Conservation (phyloP, 2,888 invertebrate genomes). For the Drosophila algonquin region DNA sequence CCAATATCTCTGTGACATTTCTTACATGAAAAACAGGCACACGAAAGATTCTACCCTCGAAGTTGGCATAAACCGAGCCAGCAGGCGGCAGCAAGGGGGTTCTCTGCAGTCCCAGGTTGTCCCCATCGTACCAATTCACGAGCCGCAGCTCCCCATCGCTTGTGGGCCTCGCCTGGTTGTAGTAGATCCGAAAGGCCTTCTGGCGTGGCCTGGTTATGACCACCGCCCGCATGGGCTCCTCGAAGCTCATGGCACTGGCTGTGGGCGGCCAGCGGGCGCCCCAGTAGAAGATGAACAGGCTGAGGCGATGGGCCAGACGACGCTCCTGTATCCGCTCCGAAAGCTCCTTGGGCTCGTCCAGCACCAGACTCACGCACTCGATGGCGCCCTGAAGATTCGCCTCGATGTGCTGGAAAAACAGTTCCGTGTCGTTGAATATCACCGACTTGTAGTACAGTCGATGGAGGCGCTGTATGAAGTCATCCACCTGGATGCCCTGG, state of each 20-base stretch:
- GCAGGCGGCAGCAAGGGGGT: conserved; percentile 88
- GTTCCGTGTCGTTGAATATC: conserved; percentile 78
- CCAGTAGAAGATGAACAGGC: conserved; percentile 89
- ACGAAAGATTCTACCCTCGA: conserved; percentile 87
- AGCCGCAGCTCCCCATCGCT: conserved; percentile 86
- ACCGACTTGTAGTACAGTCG: conserved; percentile 76
- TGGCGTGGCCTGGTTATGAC: conserved; percentile 86
- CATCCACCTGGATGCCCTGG: conserved; percentile 73
- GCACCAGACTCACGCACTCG: conserved; percentile 82
- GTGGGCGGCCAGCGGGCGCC: conserved; percentile 85
- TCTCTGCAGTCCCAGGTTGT: conserved; percentile 86
- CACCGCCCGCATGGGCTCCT: conserved; percentile 85
- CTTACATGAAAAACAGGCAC: conserved; percentile 90
- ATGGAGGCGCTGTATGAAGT: conserved; percentile 81
- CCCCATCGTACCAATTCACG: conserved; percentile 90
- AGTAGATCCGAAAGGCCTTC: conserved; percentile 87
- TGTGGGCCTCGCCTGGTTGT: conserved; percentile 88
- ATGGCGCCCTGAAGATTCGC: conserved; percentile 77
- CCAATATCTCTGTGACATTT: background rate
- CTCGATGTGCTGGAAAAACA: conserved; percentile 81
- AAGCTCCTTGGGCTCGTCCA: conserved; percentile 78
- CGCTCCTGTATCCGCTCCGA: conserved; percentile 73
- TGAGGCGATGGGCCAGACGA: conserved; percentile 80
- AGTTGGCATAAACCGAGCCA: conserved; percentile 87
- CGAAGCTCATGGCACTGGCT: conserved; percentile 72